These are phyloP conservation scores for Aldabrachelys gigantea DNA, from an alignment of 2,113 vertebrate species.

Conservation along the genomic window DNA sequence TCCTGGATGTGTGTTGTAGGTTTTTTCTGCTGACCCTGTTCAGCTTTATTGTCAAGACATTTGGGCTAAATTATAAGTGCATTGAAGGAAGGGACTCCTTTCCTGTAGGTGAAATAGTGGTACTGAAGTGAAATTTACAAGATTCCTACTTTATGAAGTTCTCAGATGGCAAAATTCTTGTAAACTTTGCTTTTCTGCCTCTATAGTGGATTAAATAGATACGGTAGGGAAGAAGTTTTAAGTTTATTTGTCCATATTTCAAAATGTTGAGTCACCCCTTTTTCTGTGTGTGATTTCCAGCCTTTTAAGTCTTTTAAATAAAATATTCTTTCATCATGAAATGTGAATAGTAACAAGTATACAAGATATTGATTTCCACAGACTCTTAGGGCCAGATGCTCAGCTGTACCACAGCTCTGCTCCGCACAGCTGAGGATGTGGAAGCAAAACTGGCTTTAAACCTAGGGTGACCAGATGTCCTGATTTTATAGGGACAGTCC, in stretches of 20 bases:
- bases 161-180: conserved; percentile 45
- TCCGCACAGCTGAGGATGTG: background rate
- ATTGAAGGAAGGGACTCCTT: conserved; percentile 21
- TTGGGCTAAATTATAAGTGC: conserved; percentile 62
- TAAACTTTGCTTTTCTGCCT: conserved; percentile 51
- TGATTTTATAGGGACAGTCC: no score
- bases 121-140: conserved; percentile 71
- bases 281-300: background rate
- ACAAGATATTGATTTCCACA: background rate
- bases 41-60: conserved; percentile 49
- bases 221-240: conserved; percentile 11
- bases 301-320: background rate
- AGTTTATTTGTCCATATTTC: conserved; percentile 32
- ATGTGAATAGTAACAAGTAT: background rate
- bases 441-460: background rate
- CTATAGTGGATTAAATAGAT: conserved; percentile 36
- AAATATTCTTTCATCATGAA: background rate
- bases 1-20: conserved; percentile 50
- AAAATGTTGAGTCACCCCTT: background rate
- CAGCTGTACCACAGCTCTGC: background rate
- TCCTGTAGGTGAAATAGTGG: conserved; percentile 51
- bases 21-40: conserved; percentile 64
- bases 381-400: background rate
- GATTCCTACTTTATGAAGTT: conserved; percentile 62
- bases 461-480: background rate